Base-by-base conservation (phyloP, 2,888 invertebrate species). In the Tipula vernalis region DNA sequence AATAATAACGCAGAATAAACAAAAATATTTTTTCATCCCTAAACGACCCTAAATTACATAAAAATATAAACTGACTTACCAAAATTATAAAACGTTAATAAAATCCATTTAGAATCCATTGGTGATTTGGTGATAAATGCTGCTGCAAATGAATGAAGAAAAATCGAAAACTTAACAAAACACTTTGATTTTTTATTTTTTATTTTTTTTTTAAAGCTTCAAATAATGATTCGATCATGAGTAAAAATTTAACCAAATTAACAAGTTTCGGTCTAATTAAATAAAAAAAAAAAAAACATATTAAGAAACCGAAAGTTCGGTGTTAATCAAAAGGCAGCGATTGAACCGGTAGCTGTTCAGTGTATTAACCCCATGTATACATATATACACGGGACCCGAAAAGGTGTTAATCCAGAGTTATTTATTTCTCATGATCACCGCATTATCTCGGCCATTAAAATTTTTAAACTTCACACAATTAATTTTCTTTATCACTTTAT, bases 61-160 rank as follows among this genome's bases (percentile, higher is more conserved):
- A 10, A 10, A 44, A 5, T 44, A 10, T 10, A 44, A 10, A 36
- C n/a, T n/a, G 12, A 84, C 84, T 84, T 84, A 84, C 84, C 84
- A n/a, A 84, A 84, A 84, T 83, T 83, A 83, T 39, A 41, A 84
- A 84, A 39, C n/a, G 41, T 84, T 41, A 84, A 84, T 84, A 84
- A 84, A 84, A 84, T 84, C 84, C 84, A 84, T 84, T 84, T 84
- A 84, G 84, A 84, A 84, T 84, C 84, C 84, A 84, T 84, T 84
- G 84, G 41, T 84, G 84, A 41, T 28, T 28, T 84, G 84, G 15
- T 84, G 84, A 84, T 84, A 84, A 84, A 41, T 71, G 71, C 28
- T 71, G 71, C 71, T 71, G 71, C 71, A 71, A 71, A 71, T 71
- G 71, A 71, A 71, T 71, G 71, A 71, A 71, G 71, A 71, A 71